Percentiles rank a stretch among this genome's conserved stretches.
These are phyloP conservation scores for Metallyticus violacea DNA, from an alignment of 2,888 invertebrate species.

Conservation along the genomic window DNA sequence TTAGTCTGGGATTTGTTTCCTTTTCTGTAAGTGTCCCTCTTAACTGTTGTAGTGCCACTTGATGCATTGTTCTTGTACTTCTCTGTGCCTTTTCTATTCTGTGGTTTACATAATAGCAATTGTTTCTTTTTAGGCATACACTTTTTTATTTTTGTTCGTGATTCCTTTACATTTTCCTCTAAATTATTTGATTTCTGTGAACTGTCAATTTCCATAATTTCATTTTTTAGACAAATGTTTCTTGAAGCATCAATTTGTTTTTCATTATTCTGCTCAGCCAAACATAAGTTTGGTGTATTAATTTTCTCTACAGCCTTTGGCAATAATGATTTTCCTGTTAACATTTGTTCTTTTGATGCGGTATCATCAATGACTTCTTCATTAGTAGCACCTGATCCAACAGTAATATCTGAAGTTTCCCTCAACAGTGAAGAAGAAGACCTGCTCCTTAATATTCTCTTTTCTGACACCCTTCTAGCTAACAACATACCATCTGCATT, in stretches of 20 bases:
- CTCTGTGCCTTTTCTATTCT: not conserved
- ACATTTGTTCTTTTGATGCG: not conserved
- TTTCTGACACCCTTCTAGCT: too few species aligned
- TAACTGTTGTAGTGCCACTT: not conserved
- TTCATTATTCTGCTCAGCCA: not conserved
- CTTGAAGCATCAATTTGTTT: not conserved
- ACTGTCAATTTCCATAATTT: not conserved
- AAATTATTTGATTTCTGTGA: not conserved
- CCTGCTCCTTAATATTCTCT: not conserved
- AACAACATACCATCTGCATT: not conserved
- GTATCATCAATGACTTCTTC: too few species aligned
- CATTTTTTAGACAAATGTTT: too few species aligned
- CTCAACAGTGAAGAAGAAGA: not conserved
- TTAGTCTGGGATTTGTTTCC: not conserved
- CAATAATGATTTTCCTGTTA: not conserved
- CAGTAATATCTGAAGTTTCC: not conserved
- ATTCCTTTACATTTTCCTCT: not conserved
- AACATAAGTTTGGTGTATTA: not conserved
- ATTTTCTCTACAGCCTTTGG: not conserved
- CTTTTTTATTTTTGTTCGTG: not conserved
- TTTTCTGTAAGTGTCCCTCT: not conserved
- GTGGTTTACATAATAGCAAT: not conserved
- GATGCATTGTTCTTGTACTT: not conserved
- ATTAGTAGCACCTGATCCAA: not conserved
- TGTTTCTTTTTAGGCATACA: not conserved